Base-by-base conservation (phyloP, 2,888 invertebrate genomes). In the Formica aserva region DNA sequence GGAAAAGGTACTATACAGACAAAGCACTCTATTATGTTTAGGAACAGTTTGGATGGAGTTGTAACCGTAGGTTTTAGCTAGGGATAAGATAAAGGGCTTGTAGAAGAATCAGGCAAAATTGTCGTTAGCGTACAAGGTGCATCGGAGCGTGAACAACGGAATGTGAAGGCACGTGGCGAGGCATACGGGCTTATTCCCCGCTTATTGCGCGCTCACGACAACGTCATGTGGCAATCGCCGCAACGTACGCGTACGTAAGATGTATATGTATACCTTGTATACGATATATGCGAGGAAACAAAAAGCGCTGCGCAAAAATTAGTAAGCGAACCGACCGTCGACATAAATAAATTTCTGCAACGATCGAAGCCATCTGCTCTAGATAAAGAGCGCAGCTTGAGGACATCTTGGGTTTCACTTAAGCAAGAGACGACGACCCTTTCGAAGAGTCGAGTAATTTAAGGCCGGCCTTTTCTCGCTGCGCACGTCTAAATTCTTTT, bases 131-230 rank as follows among this genome's bases (percentile, higher is more conserved):
- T 77, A 38, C 69, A n/a, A 55, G 55, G n/a, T 29, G 67, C 69
- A 57, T 13, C 69, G 69, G n/a, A 29, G 77, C 72, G 78, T 41
- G 38, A 72, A 41, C 45, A 22, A 71, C 45, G 74, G 77, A 75
- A 67, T 80, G 82, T 62, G 48, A 83, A 83, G 90, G 88, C 90
- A 90, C 90, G 90, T 90, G 90, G 88, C 90, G 15, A 72, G 45
- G 32, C 72, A 60, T 74, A 60, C 32, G 82, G 48, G n/a, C 8
- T 72, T 55, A 77, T 69, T 55, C 69, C 29, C 26, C 26, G 26
- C 26, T 26, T 26, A 26, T 66, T 45, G 41, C 38, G 32, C 57
- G 67, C 62, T 29, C 15, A 22, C 52, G 60, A 81, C 67, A 29
- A 55, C 83, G 88, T 71, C 90, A 88, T 88, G 38, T 90, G 90